Conservation (phyloP, 1,140 invertebrate genomes). For the Helicorthomorpha holstii region DNA sequence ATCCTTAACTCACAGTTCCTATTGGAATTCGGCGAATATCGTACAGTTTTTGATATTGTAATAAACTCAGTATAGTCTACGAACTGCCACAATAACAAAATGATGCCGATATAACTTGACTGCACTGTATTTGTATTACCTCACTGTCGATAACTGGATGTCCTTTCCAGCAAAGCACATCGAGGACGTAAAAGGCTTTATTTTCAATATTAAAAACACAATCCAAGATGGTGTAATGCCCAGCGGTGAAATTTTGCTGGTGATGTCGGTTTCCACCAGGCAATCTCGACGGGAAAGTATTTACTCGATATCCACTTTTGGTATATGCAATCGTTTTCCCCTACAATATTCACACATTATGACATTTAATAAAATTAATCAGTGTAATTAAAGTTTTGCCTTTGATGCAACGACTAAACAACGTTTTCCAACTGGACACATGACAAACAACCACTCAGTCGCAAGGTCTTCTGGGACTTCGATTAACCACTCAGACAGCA, state of each 20-base stretch:
- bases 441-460: slow-evolving; percentile 59
- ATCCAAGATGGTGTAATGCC: slow-evolving; percentile 33
- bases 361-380: neutral
- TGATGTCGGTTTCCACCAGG: slow-evolving; percentile 46
- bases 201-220: slow-evolving; percentile 48
- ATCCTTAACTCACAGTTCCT: too few relatives aligned
- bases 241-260: neutral
- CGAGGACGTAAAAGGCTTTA: slow-evolving; percentile 55
- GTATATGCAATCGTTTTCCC: slow-evolving; percentile 51
- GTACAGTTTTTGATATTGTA: too few relatives aligned
- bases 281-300: slow-evolving; percentile 41
- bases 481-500: slow-evolving; percentile 81
- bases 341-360: slow-evolving; percentile 27
- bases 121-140: too few relatives aligned
- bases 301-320: slow-evolving; percentile 42
- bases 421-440: slow-evolving; percentile 64
- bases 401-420: slow-evolving; percentile 52
- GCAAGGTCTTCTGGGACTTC: slow-evolving; percentile 62
- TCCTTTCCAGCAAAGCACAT: slow-evolving; percentile 65
- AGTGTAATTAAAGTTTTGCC: slow-evolving; percentile 28
- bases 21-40: too few relatives aligned
- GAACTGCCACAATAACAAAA: too few relatives aligned
- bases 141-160: slow-evolving; percentile 58
- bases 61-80: too few relatives aligned
- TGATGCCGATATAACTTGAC: too few relatives aligned